These are phyloP conservation scores for Apis florea DNA, from an alignment of 1,140 invertebrate genomes.

Conservation along the genomic window DNA sequence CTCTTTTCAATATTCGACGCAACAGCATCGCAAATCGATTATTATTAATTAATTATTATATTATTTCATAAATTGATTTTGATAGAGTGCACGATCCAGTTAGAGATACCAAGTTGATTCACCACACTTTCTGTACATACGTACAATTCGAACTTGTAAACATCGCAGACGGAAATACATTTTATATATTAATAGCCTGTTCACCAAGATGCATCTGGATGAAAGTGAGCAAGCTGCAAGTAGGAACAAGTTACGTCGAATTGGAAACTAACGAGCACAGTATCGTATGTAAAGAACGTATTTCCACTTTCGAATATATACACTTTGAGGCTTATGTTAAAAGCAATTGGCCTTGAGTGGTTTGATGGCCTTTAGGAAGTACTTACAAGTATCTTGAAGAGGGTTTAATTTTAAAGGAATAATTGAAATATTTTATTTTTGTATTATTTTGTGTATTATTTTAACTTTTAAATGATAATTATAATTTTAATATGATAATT, in stretches of 20 bases:
- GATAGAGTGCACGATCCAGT: neutral
- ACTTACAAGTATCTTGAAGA: neutral
- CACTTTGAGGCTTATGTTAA: neutral
- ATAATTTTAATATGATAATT: neutral
- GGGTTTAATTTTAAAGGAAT: neutral
- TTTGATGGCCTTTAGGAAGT: constrained; percentile 15
- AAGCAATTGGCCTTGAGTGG: constrained; percentile 13
- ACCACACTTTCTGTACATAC: constrained; percentile 42
- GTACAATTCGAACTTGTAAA: constrained; percentile 53
- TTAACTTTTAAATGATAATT: neutral
- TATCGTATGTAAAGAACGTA: neutral
- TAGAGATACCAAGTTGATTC: constrained; percentile 30
- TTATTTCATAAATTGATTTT: neutral
- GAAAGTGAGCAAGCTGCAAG: constrained; percentile 28
- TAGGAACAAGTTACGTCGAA: neutral
- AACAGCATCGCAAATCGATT: neutral
- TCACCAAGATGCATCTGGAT: constrained; percentile 54
- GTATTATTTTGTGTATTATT: neutral
- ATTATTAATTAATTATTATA: neutral
- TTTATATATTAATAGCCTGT: constrained; percentile 61
- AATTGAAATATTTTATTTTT: neutral
- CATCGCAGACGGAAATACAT: constrained; percentile 55
- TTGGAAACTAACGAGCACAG: neutral
- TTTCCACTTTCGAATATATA: neutral
- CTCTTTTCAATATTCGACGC: neutral